Conservation (phyloP, 2,888 invertebrate genomes). For the Agrochola circellaris region DNA sequence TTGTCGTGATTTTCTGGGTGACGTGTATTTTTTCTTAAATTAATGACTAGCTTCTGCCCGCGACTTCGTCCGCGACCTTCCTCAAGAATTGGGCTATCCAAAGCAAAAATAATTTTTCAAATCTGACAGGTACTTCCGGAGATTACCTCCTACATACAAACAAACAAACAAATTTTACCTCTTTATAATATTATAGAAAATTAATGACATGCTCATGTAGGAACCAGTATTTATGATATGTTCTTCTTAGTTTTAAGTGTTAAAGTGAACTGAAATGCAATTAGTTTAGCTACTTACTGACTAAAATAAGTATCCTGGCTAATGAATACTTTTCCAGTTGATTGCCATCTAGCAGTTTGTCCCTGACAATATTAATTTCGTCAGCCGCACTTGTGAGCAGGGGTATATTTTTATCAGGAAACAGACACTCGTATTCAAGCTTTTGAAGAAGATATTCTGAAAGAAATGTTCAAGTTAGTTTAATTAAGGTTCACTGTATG, state of each 20-base stretch:
- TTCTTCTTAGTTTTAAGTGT: not conserved
- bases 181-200: not conserved
- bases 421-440: slow-evolving; percentile 85
- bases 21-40: no score
- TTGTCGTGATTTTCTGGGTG: not conserved
- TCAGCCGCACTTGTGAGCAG: slow-evolving; percentile 84
- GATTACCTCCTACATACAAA: no score
- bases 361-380: slow-evolving; percentile 82
- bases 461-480: slow-evolving; percentile 27
- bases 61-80: no score
- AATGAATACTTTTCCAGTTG: slow-evolving; percentile 86
- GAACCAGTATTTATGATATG: not conserved
- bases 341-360: slow-evolving; percentile 82
- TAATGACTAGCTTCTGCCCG: no score
- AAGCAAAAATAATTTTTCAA: no score
- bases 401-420: slow-evolving; percentile 83
- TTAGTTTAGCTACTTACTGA: slow-evolving; percentile 78
- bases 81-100: no score
- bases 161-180: no score
- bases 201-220: no score
- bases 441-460: slow-evolving; percentile 87
- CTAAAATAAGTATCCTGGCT: slow-evolving; percentile 86
- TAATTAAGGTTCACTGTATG: not conserved
- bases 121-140: no score
- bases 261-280: not conserved